Conservation (phyloP, 2,888 invertebrate species). For the Melieria picta region DNA sequence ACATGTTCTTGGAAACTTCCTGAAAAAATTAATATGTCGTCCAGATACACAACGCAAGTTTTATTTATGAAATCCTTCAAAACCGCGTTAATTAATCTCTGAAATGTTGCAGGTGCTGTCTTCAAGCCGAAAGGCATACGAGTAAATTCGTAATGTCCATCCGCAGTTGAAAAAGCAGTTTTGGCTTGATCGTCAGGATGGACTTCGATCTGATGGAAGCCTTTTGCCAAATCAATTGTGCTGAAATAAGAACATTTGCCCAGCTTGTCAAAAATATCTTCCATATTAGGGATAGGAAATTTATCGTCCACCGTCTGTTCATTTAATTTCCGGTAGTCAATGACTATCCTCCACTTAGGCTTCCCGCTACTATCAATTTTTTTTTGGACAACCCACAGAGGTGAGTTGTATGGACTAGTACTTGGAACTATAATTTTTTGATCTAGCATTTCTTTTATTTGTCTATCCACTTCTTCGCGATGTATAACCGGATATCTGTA, state of each 20-base stretch:
- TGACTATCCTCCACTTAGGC: slow-evolving; percentile 5
- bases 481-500: not conserved
- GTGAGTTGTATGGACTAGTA: too few species aligned
- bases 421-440: too few species aligned
- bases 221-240: slow-evolving; percentile 9
- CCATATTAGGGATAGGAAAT: slow-evolving; percentile 13
- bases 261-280: slow-evolving; percentile 16
- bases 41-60: not conserved
- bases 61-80: not conserved
- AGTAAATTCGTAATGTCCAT: slow-evolving; percentile 9
- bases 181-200: slow-evolving; percentile 12
- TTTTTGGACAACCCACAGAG: not conserved
- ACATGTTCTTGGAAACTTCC: slow-evolving; percentile 12
- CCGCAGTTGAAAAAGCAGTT: slow-evolving; percentile 7
- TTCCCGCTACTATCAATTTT: slow-evolving; percentile 9
- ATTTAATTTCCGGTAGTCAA: slow-evolving; percentile 13
- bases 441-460: slow-evolving; percentile 1
- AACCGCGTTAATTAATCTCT: slow-evolving; percentile 9
- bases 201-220: slow-evolving; percentile 7
- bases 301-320: slow-evolving; percentile 9
- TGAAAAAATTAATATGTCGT: slow-evolving; percentile 7
- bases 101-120: slow-evolving; percentile 17
- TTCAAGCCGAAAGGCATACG: slow-evolving; percentile 15
- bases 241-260: slow-evolving; percentile 15
- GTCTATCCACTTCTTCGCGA: slow-evolving; percentile 2